These are phyloP conservation scores for Sepioteuthis lessoniana DNA, from an alignment of 2,888 invertebrate species.

Conservation along the genomic window DNA sequence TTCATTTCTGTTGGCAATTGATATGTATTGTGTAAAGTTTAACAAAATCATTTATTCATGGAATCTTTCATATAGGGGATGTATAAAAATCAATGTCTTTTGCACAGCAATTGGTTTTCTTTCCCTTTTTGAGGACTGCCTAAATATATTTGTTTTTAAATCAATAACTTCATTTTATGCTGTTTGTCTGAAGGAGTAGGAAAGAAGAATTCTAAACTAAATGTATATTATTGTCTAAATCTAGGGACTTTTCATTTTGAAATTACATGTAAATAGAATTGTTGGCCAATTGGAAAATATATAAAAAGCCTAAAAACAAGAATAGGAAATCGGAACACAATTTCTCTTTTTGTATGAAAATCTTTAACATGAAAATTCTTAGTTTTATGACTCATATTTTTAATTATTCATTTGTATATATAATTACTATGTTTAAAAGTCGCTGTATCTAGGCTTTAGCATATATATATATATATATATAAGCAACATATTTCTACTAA, in stretches of 20 bases:
- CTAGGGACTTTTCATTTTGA: no score
- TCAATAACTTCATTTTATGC: neutral
- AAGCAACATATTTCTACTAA: no score
- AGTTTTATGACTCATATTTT: no score
- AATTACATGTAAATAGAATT: neutral
- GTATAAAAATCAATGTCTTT: neutral
- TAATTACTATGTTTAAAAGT: no score
- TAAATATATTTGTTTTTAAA: neutral
- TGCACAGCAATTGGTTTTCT: neutral
- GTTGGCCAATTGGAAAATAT: neutral
- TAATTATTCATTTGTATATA: no score
- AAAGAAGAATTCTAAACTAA: neutral
- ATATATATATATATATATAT: no score
- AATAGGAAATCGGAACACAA: neutral
- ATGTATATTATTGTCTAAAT: neutral
- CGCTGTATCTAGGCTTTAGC: no score
- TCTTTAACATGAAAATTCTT: neutral
- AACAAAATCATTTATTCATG: neutral
- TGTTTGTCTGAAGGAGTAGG: neutral
- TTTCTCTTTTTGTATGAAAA: neutral
- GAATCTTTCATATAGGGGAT: neutral
- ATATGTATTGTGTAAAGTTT: neutral
- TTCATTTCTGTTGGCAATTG: neutral
- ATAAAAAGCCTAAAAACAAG: neutral
- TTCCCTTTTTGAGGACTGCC: neutral